Evolutionary conservation across 2,113 vertebrate genomes (phyloP), one percentile per base, ranked within the genome.

Genomic region (Glaucomys volans): DNA sequence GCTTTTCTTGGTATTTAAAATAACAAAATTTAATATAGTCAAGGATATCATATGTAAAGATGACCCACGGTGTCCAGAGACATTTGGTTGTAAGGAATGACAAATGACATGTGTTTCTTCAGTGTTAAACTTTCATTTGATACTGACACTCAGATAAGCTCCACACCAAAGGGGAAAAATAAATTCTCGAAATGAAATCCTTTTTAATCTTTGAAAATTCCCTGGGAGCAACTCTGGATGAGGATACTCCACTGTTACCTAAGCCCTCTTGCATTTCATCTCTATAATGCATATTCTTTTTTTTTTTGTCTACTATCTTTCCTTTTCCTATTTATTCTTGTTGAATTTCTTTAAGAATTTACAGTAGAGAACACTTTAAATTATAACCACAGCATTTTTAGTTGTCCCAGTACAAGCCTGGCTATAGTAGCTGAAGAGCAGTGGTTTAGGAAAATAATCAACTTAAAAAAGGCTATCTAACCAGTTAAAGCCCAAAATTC

Each of bases 161-260:
- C 81, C 59, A 14, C 76, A 72, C 30, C 64, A 42, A 69, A 17
- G 35, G 14, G 14, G 0, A 13, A n/a, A 75, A 88, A 64, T 90
- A 92, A 64, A n/a, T 52, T n/a, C 42, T 96, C 62, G 47, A 86
- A 81, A 77, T 67, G 32, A 18, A 91, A 94, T 94, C 42, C 8
- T 91, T 77, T 67, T 24, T 82, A 90, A 94, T 95, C 26, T 81
- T 64, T 90, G 11, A 44, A 87, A 93, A 91, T 88, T 88, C 52
- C 77, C 59, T 67, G 74, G 72, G 52, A 85, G 24, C 26, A 40
- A 85, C 35, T 81, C 86, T 90, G 59, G 52, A 62, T 85, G 59
- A 95, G 64, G 71, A 79, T 40, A 81, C 71, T 84, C 72, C 54
- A 87, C 52, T 92, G 14, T 42, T 76, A 22, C 72, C 40, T 82